These are phyloP conservation scores for Conger conger DNA, from an alignment of 2,113 vertebrate genomes.

Conservation along the genomic window DNA sequence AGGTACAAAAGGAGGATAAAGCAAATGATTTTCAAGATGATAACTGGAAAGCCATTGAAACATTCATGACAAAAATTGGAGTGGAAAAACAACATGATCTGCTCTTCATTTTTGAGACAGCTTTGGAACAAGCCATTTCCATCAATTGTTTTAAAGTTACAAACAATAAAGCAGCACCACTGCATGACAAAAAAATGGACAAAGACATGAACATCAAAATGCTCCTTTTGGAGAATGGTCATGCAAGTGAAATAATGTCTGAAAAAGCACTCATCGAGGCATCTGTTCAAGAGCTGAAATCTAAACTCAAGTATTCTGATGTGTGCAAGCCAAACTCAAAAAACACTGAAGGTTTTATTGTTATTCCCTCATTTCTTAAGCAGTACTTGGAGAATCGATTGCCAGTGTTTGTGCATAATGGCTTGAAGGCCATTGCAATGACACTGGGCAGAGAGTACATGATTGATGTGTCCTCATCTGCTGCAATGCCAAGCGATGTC, in stretches of 20 bases:
- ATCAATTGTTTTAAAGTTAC: constrained; percentile 33
- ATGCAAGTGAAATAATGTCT: constrained; percentile 36
- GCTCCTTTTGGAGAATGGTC: constrained; percentile 38
- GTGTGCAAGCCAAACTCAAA: not conserved
- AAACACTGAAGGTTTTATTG: not conserved
- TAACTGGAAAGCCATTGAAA: constrained; percentile 20
- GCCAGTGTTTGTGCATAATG: constrained; percentile 39
- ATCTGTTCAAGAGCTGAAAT: constrained; percentile 27
- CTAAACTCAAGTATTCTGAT: constrained; percentile 34
- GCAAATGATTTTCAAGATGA: not conserved
- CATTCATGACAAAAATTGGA: constrained; percentile 32
- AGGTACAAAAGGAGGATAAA: not conserved
- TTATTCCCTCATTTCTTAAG: constrained; percentile 38
- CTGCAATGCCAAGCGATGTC: not conserved
- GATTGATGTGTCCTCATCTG: constrained; percentile 2
- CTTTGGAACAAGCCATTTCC: constrained; percentile 17
- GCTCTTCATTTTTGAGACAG: constrained; percentile 27
- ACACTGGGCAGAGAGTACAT: constrained; percentile 35
- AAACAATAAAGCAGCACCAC: constrained; percentile 12
- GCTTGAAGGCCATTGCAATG: constrained; percentile 32
- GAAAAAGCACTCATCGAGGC: constrained; percentile 32
- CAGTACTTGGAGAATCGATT: not conserved
- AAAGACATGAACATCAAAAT: constrained; percentile 28
- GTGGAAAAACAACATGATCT: constrained; percentile 35
- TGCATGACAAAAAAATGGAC: constrained; percentile 13